Evolutionary conservation across 64 coral and sea anemone species (phyloP), one percentile per base, ranked within the genome.

Genomic region (Anthopleura sola): DNA sequence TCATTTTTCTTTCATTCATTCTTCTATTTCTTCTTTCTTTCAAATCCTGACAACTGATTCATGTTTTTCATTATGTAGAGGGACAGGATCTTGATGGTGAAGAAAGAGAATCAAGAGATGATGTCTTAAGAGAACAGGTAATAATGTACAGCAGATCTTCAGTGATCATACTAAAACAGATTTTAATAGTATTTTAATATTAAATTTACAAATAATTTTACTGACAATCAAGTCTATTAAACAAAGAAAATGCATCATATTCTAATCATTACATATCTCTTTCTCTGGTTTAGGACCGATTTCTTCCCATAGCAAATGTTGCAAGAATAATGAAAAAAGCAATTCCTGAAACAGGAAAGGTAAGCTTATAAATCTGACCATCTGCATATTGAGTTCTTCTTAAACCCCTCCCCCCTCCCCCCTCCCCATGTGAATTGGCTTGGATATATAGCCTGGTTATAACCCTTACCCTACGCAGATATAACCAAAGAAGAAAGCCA

Each of bases 281-380:
- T 56, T 56, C 23, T 21, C 49, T 56, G 40, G 9, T 76, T 37
- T 58, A 98, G 96, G 96, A 98, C 90, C 97, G 97, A 57, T 99
- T 99, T 57, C 88, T 99, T 64, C 97, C 97, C 5, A 99, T 99
- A 78, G 97, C 97, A 75, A 99, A 99, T 92, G 97, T 99, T 55
- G 97, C 97, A 55, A 92, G 97, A 87, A 99, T 99, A 92, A 99
- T 99, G 97, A 99, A 99, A 75, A 99, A 99, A 40, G 94, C 97
- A 31, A 99, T 99, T 81, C 97, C 97, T 5, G 93, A 94, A 38
- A 99, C 85, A 79, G 97, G 97, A 78, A 99, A 99, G 93, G 97
- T 99, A 85, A 82, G 74, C 2, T 49, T 17, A 85, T 20, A 40
- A 13, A 53, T 47, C 4, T 44, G 44, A 83, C 39, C 32, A 24